Evolutionary conservation across 2,113 vertebrate genomes (phyloP), one percentile per base, ranked within the genome.

Genomic region (Harpagus bidentatus): DNA sequence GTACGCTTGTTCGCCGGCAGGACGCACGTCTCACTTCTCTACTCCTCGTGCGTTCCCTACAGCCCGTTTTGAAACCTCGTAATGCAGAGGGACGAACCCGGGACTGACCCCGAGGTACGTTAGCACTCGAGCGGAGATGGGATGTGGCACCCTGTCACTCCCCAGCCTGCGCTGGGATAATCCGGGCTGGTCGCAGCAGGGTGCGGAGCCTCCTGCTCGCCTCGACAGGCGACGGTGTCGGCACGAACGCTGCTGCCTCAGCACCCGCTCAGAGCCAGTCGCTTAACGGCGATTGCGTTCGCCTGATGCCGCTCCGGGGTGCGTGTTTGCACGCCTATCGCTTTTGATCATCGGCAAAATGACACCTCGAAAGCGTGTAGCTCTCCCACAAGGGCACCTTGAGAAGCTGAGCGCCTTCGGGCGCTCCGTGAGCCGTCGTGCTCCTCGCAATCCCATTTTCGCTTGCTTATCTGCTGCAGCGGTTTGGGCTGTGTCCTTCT

Each of bases 271-370:
- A 4, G 7, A 32, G 28, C 40, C 80, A 0, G 2, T 4, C 0
- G 0, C 67, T 63, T 7, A 8, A 26, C 1, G 2, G 31, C 69
- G 7, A 5, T 11, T 1, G 1, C 2, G 0, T 45, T 55, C 11
- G 17, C 11, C 38, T 43, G 1, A 23, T 13, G 36, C 45, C 0
- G 38, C 90, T 36, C 58, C 10, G 38, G 29, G 87, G 38, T 9
- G 13, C 1, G 1, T 2, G 6, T 50, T 72, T 26, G 40, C 29
- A 48, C 31, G 63, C 29, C 40, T 18, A 42, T 70, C 20, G 0
- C 63, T 80, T 78, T 13, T 42, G 15, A 29, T 69, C 69, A 22
- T 6, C 22, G 16, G 7, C 20, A 67, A 9, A 63, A 8, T 6
- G 82, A n/a, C 85, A n/a, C 62, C 74, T 56, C 0, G 0, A 28